A percentile compares a stretch with the other conserved stretches of the same genome.
These are phyloP conservation scores for Parasteatoda tepidariorum DNA, from an alignment of 1,140 invertebrate genomes.

Conservation along the genomic window DNA sequence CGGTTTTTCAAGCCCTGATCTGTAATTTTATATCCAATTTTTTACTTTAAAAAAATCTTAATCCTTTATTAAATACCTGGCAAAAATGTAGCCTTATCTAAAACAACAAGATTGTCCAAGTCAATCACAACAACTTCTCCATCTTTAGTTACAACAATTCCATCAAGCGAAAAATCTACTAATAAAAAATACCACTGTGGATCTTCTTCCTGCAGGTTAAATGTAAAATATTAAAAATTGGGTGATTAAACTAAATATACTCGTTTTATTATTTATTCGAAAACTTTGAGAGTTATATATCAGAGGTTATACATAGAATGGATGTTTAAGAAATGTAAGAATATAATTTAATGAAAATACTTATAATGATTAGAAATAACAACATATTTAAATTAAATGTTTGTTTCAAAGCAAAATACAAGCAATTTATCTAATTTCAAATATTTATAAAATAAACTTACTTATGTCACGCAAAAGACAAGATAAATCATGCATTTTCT, in stretches of 20 bases:
- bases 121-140: slow-evolving; percentile 58
- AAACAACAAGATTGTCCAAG: slow-evolving; percentile 49
- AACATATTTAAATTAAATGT: too few relatives aligned
- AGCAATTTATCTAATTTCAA: too few relatives aligned
- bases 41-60: background rate
- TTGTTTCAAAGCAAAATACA: too few relatives aligned
- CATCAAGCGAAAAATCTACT: slow-evolving; percentile 59
- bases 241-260: too few relatives aligned
- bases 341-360: too few relatives aligned
- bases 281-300: background rate
- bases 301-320: background rate
- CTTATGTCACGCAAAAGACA: slow-evolving; percentile 39
- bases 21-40: too few relatives aligned
- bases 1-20: too few relatives aligned
- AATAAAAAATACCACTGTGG: slow-evolving; percentile 61
- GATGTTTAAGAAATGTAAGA: background rate
- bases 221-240: background rate
- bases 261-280: background rate
- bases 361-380: too few relatives aligned
- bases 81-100: slow-evolving; percentile 53
- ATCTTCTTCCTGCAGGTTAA: slow-evolving; percentile 59
- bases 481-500: slow-evolving; percentile 54
- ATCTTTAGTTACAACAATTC: slow-evolving; percentile 52
- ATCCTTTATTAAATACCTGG: background rate
- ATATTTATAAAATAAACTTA: slow-evolving; percentile 48